These are phyloP conservation scores for Protomyctophum bolini DNA, from an alignment of 2,113 vertebrate genomes.

Conservation along the genomic window DNA sequence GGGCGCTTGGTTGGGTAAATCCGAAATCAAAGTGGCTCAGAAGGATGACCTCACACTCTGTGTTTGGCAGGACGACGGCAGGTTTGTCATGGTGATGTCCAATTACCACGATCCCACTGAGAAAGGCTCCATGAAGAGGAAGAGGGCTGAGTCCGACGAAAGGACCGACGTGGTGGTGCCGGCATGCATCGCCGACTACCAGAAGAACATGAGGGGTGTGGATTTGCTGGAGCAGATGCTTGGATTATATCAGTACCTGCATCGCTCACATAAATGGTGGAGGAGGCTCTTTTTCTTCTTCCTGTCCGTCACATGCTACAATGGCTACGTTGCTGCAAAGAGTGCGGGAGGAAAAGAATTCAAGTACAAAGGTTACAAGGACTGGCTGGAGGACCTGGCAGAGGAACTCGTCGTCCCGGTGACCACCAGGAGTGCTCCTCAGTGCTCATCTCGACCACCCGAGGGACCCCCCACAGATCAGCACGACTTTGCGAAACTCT, in stretches of 20 bases:
- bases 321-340: not conserved
- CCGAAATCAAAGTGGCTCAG: not conserved
- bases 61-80: slow-evolving; percentile 4
- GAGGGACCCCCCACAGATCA: not conserved
- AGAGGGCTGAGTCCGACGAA: not conserved
- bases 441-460: not conserved
- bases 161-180: not conserved
- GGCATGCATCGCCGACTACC: not conserved
- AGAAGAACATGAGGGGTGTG: not conserved
- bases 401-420: slow-evolving; percentile 1
- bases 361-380: slow-evolving; percentile 6
- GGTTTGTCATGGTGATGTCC: not conserved
- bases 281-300: slow-evolving; percentile 4
- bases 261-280: not conserved
- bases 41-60: slow-evolving; percentile 10
- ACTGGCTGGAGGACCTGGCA: slow-evolving; percentile 16
- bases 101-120: not conserved
- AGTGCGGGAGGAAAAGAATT: not conserved
- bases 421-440: not conserved
- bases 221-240: not conserved
- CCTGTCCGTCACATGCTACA: not conserved
- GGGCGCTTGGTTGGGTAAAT: not conserved
- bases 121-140: not conserved
- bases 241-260: not conserved
- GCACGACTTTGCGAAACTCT: slow-evolving; percentile 3